Base-by-base conservation (phyloP, 2,113 vertebrate genomes). In the Emydocephalus ijimae region DNA sequence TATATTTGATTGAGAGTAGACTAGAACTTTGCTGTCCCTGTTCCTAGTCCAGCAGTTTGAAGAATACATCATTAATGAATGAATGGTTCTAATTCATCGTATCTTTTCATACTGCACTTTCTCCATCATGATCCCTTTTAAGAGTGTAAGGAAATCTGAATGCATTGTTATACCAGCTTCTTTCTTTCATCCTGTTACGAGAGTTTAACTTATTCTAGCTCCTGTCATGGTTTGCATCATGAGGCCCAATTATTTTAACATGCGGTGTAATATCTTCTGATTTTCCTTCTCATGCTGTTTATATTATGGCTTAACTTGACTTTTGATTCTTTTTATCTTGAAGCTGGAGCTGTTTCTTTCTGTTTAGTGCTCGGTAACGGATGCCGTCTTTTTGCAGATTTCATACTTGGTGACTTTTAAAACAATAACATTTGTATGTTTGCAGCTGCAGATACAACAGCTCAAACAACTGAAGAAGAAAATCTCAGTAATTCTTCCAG, bases 401-500 rank as follows among this genome's bases (percentile, higher is more conserved):
- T 9, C 50, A 39, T 87, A 61, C 11, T 59, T 86, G 39, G 7
- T 85, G 69, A 89, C 15, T 48, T 61, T 64, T 89, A n/a, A 45
- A 89, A 34, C 74, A 89, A 34, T 12, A 43, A 57, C 3, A 8
- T 85, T 54, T n/a, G 18, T 81, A n/a, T 0, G 21, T 93, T 97
- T 96, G 95, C 87, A 95, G 95, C 93, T 99, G 98, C 97, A 94
- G 98, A 99, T 91, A 96, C 96, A 88, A 34, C 88, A 93, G 74
- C 94, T 85, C 98, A 97, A 93, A 81, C 74, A 92, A 94, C 90
- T 52, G 95, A 98, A 87, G 98, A 98, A 89, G 96, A 97, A 55
- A 95, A 97, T 54, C 98, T 98, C 96, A 98, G 50, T 95, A 97
- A 97, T 39, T 86, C 97, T 91, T 98, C 98, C 0, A 98, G 98